Percentiles rank a stretch among this genome's conserved stretches.
These are phyloP conservation scores for Cecropterus lyciades DNA, from an alignment of 1,140 invertebrate species.

Conservation along the genomic window DNA sequence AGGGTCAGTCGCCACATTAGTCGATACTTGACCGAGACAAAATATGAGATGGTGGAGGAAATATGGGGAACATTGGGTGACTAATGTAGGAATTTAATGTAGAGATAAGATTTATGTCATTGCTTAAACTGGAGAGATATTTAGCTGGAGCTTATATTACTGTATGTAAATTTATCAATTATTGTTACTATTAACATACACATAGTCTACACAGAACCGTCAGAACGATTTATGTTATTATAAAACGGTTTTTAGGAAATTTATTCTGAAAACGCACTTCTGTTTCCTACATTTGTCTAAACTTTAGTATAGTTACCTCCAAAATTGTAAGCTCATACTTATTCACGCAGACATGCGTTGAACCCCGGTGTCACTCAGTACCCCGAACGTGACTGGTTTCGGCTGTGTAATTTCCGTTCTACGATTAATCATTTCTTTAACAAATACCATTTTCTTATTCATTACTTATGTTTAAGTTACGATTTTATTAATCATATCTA, in stretches of 20 bases:
- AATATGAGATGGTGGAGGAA: conserved; percentile 25
- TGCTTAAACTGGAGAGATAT: no score
- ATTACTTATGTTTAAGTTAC: conserved; percentile 56
- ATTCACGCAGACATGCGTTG: conserved; percentile 26
- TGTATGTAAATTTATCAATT: no score
- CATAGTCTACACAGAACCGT: no score
- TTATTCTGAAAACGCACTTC: no score
- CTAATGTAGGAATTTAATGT: no score
- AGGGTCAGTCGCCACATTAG: conserved; percentile 50
- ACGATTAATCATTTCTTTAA: conserved; percentile 66
- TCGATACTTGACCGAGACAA: conserved; percentile 34
- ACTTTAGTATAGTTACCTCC: no score
- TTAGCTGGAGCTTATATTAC: no score
- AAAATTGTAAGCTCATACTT: conserved; percentile 1
- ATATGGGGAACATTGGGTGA: conserved; percentile 12
- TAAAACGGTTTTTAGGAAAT: no score
- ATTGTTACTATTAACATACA: no score
- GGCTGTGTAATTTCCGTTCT: conserved; percentile 54
- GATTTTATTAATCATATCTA: conserved; percentile 48
- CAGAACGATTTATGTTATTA: no score
- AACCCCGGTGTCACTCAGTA: conserved; percentile 57
- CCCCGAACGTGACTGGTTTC: conserved; percentile 64
- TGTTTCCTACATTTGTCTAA: no score
- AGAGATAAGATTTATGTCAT: no score
- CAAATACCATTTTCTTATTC: conserved; percentile 48